Base-by-base conservation (phyloP, 2,888 invertebrate species). In the Calameuta idolon region DNA sequence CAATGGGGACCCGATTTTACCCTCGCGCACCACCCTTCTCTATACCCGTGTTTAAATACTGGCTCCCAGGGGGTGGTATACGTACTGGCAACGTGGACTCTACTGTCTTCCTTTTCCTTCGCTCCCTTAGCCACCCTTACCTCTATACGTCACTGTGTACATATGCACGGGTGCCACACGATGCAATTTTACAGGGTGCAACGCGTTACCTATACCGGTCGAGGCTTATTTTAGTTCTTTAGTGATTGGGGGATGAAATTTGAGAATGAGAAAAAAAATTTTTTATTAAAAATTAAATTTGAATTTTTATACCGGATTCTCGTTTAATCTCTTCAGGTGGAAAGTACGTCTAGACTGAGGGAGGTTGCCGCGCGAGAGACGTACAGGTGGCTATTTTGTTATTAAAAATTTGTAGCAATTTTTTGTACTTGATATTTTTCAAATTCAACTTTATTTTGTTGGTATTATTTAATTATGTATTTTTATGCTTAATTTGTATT, bases 1-100 rank as follows among this genome's bases (percentile, higher is more conserved):
- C 91, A 91, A 91, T 91, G 87, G 88, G 83, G 81, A 84, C 83
- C 87, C 88, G 87, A 88, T 88, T 89, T 89, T 81, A 86, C 87
- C 89, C 88, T 85, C 85, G 81, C 5, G 33, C 31, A 73, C 37
- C 69, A 33, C 40, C 75, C 73, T 76, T 40, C 76, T 37, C 69
- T 74, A 73, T 40, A 35, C 69, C 75, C 82, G 75, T 79, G 80
- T 12, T 82, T 82, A 81, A 82, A 82, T 80, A 82, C 81, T 81
- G 80, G 79, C 80, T 78, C 75, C 75, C 77, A 79, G 75, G 79
- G 79, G 81, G 80, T 79, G 77, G 77, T 71, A 11, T 23, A 33
- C 5, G 31, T 71, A 34, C 71, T 55, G 55, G 55, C 76, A 75
- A 78, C 33, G 33, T 33, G 3, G 33, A 33, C 33, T 77, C 68